Evolutionary conservation across 2,113 vertebrate genomes (phyloP), one percentile per base, ranked within the genome.

Genomic region (Scortum barcoo): DNA sequence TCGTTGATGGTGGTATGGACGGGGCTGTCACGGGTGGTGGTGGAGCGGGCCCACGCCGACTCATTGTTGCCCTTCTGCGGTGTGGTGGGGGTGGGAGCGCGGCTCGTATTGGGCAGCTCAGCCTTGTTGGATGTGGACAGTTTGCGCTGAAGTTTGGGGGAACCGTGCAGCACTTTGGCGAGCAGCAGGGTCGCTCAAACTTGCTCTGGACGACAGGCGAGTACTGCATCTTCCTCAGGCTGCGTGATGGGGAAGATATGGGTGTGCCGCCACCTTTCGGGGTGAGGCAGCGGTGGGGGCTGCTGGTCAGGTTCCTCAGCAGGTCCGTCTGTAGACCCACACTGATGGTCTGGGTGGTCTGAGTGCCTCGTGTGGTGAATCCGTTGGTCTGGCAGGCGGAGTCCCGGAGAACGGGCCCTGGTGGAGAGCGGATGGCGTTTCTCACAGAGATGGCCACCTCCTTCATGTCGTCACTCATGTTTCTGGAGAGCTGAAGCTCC

Each of bases 401-500:
- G 90, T 99, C 98, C 85, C 95, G 96, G 30, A 97, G 93, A 0
- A 87, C 11, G 0, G 96, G 95, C 58, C 91, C 92, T 0, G 72
- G 90, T 0, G 84, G 91, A 1, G 90, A 93, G 81, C 97, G 96
- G 86, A 97, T 96, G 40, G 96, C 93, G 0, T 96, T 97, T 54
- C 97, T 95, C 42, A 97, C 96, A 0, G 97, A 99, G 90, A 97
- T 98, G 13, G 98, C 98, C 0, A 98, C 98, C 90, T 99, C 98
- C 93, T 99, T 99, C 98, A 99, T 99, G 81, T 99, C 97, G 0
- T 99, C 98, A 0, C 98, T 99, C 96, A 99, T 89, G 92, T 99
- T 99, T 86, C 96, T 96, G 63, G 97, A 96, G 87, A 99, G 94
- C 90, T 98, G 96, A 46, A 99, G 92, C 91, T 95, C 95, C 90